Evolutionary conservation across 2,888 invertebrate species (phyloP), one percentile per base, ranked within the genome.

Genomic region (Drosophila maculinotata): DNA sequence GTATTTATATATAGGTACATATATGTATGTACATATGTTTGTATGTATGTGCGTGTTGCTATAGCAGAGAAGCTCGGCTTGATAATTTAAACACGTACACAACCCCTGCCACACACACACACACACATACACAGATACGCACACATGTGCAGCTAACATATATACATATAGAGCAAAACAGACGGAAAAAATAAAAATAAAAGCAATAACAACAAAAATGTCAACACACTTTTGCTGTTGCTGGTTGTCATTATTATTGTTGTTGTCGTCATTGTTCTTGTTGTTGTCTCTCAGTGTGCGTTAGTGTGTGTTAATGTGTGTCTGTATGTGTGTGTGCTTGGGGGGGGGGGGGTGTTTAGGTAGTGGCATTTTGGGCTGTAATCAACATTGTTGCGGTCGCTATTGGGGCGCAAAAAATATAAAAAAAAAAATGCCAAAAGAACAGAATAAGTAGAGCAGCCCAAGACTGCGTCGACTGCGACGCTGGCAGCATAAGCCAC

Each of bases 31-130:
- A 38, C 42, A 53, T 39, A 17, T 14, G 12, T 23, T 36, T 28
- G 59, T 47, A 64, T 53, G 38, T 68, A 53, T 52, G 59, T 80
- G 84, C 81, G 80, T 83, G 80, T 45, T 79, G 54, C 42, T 38
- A 52, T 79, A 67, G 69, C 59, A 80, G 81, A 83, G 84, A 80
- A 80, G 87, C 80, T 80, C 63, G 70, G 80, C 87, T 80, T 80
- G 84, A 80, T 80, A 86, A 86, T 86, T 80, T 83, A 79, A 79
- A 80, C 80, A 80, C 83, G 86, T 80, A 86, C 73, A 42, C 78
- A 48, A 72, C 70, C 73, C 73, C 66, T 41, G 54, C 47, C 39
- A 44, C 41, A 44, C 54, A 65, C 53, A 53, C 20, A 35, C 36
- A 44, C 69, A 36, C 31, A 45, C 35, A 41, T 26, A 53, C 31